phyloP scores from a whole-genome alignment of 2,888 invertebrate genomes.

The Operophtera brumata region DNA sequence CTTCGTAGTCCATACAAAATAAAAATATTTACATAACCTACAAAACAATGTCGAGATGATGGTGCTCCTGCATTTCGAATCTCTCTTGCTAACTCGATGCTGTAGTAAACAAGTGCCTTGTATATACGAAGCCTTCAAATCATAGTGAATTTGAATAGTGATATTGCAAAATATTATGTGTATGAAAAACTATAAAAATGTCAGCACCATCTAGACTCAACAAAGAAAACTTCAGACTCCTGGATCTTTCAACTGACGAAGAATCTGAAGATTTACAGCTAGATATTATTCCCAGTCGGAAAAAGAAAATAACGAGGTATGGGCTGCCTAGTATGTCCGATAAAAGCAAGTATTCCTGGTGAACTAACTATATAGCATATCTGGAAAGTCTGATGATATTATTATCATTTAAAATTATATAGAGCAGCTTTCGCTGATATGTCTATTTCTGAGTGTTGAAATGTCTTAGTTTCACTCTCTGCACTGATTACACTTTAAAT shows the following conservation, averaged over 20 bases:
- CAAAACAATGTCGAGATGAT: background rate
- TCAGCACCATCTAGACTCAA: slow-evolving; percentile 70
- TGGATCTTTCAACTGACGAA: slow-evolving; percentile 82
- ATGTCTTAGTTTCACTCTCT: too few relatives aligned
- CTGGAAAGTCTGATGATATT: too few relatives aligned
- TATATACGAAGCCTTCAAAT: background rate
- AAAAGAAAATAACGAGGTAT: slow-evolving; percentile 77
- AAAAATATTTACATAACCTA: slow-evolving; percentile 1
- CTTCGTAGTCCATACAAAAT: background rate
- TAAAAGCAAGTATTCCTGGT: too few relatives aligned
- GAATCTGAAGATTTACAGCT: slow-evolving; percentile 82
- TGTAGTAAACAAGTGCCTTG: slow-evolving; percentile 7
- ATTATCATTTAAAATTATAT: too few relatives aligned
- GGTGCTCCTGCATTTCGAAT: background rate
- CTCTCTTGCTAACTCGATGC: background rate
- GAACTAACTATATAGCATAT: too few relatives aligned
- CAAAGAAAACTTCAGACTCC: slow-evolving; percentile 83
- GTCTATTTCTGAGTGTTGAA: too few relatives aligned
- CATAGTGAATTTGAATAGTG: background rate
- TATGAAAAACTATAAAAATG: slow-evolving; percentile 54
- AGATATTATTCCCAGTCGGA: slow-evolving; percentile 79
- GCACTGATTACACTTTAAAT: too few relatives aligned
- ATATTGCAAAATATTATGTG: slow-evolving; percentile 52
- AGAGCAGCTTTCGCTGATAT: too few relatives aligned
- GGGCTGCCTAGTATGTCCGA: too few relatives aligned